Percentiles rank a stretch among this genome's conserved stretches.
phyloP scores from a whole-genome alignment of 2,888 invertebrate species.

The Harpalus rufipes region DNA sequence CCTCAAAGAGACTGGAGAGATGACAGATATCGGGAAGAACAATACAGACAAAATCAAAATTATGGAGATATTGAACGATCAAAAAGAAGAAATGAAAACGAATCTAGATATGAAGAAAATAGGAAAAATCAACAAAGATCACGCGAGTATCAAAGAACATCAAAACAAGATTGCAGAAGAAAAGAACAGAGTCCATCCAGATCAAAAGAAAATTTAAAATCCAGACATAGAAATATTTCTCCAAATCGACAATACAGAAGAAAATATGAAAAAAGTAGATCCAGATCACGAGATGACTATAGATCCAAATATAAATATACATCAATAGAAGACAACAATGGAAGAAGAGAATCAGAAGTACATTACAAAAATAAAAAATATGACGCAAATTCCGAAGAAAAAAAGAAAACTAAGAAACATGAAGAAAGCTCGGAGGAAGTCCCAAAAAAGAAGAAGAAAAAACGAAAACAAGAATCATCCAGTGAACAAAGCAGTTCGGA shows the following conservation, averaged over 20 bases:
- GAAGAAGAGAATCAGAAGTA: constrained; percentile 66
- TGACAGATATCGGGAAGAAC: neutral
- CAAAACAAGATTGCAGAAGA: neutral
- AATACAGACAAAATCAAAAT: neutral
- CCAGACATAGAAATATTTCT: constrained; percentile 55
- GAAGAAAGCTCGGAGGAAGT: constrained; percentile 70
- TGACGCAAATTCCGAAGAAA: constrained; percentile 66
- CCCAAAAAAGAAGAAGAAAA: constrained; percentile 75
- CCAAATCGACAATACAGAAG: constrained; percentile 59
- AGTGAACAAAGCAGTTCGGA: constrained; percentile 71
- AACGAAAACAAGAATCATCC: constrained; percentile 69
- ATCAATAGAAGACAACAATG: constrained; percentile 63
- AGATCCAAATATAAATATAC: constrained; percentile 55
- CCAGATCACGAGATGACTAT: constrained; percentile 61
- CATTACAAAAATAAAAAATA: neutral
- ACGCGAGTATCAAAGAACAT: constrained; percentile 54
- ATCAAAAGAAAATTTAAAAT: constrained; percentile 37
- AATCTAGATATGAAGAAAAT: constrained; percentile 62
- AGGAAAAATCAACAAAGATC: constrained; percentile 65
- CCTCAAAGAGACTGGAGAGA: constrained; percentile 2
- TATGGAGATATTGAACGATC: neutral
- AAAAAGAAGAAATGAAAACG: constrained; percentile 27
- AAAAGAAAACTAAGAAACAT: constrained; percentile 69
- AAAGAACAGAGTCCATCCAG: constrained; percentile 7
- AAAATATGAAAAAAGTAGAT: constrained; percentile 68